A percentile compares a stretch with the other conserved stretches of the same genome.
Evolutionary conservation across 2,797 vertebrate species (phyloP).

Genomic region (Holocentrus rufus): DNA sequence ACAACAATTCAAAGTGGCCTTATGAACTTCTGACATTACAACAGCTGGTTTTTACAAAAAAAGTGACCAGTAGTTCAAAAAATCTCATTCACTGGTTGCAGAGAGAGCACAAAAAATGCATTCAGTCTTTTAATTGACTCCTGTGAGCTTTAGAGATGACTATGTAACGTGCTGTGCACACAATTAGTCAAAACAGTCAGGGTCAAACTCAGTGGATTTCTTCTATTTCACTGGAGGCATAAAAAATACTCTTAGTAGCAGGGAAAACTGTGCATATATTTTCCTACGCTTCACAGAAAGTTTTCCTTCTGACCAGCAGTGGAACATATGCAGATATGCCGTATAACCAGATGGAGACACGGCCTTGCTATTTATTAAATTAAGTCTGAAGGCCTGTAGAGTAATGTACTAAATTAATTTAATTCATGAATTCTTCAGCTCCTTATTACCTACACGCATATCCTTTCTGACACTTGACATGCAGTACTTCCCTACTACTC

Average conservation of each 20-base stretch:
- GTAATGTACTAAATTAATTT: conserved; percentile 32
- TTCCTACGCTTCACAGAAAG: neutral
- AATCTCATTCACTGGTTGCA: neutral
- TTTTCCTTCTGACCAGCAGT: neutral
- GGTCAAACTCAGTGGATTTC: neutral
- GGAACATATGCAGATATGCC: neutral
- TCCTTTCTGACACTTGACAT: conserved; percentile 9
- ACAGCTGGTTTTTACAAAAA: conserved; percentile 8
- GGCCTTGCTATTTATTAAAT: conserved; percentile 20
- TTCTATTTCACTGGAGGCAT: neutral
- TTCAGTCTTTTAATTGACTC: neutral
- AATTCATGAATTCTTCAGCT: conserved; percentile 30
- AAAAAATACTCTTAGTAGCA: neutral
- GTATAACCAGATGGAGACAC: neutral
- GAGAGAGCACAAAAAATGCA: neutral
- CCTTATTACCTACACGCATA: conserved; percentile 26
- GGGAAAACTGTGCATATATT: neutral
- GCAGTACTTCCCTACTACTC: conserved; percentile 15
- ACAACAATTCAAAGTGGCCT: neutral
- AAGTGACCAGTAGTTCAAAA: neutral
- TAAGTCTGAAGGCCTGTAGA: conserved; percentile 18
- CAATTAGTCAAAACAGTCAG: too few species aligned
- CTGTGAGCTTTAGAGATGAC: neutral
- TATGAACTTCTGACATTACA: neutral
- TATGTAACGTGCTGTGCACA: neutral